Evolutionary conservation across 2,113 vertebrate species (phyloP), one percentile per base, ranked within the genome.

Genomic region (Hypomesus transpacificus): DNA sequence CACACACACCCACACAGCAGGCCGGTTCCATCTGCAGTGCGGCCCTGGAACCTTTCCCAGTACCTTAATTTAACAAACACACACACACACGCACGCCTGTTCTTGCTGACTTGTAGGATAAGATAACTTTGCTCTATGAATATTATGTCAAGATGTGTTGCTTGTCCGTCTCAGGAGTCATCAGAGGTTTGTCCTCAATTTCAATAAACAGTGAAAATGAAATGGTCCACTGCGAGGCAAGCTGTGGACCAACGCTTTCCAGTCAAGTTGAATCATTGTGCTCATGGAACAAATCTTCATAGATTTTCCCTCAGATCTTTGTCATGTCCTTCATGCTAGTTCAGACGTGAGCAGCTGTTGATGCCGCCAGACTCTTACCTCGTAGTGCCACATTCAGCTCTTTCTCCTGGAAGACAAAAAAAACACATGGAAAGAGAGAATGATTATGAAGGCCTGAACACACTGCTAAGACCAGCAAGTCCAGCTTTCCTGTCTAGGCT

Each of bases 331-430:
- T 46, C 39, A 46, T 46, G 39, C 9, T 6, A 13, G 39, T 46
- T 46, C 39, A 11, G 9, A 8, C 22, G 53, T 51, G 59, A 14
- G 57, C 20, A n/a, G n/a, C n/a, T n/a, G n/a, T n/a, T n/a, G n/a
- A n/a, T n/a, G n/a, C n/a, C n/a, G n/a, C n/a, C n/a, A n/a, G n/a
- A n/a, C 67, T 78, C 94, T 93, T 92, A 99, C 97, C 97, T 98
- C 81, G 96, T 98, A 18, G 96, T 99, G 78, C 97, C 97, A 0
- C 96, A 98, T 71, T 99, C 96, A 0, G 96, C 95, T 86, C 96
- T 91, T 87, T 98, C 96, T 84, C 97, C 97, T 99, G 75, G 0
- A 82, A 63, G 39, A 46, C 39, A 70, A 70, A 67, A 51, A 64
- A 22, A 71, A 81, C 70, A 78, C 73, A 21, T 82, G 64, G 73